Percentiles rank a stretch among this genome's conserved stretches.
Evolutionary conservation across 2,797 vertebrate genomes (phyloP).

Genomic region (Urophycis tenuis): DNA sequence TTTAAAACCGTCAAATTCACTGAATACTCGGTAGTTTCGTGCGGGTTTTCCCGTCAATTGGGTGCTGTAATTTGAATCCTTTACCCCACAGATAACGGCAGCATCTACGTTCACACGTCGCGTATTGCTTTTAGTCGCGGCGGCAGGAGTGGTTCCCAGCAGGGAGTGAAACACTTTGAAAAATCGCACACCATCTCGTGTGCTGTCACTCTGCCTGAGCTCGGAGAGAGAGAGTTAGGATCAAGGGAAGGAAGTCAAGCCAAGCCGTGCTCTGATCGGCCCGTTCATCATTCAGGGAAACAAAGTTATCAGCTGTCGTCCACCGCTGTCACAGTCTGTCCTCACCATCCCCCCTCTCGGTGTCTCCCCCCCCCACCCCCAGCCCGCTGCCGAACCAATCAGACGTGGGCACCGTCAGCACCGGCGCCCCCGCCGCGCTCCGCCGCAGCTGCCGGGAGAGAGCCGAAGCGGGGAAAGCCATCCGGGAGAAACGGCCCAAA

Average conservation of each 20-base stretch:
- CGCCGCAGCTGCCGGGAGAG: slow-evolving; percentile 60
- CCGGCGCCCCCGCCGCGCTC: slow-evolving; percentile 45
- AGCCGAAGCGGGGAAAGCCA: slow-evolving; percentile 34
- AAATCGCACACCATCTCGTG: background rate
- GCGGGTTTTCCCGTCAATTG: background rate
- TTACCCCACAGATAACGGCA: background rate
- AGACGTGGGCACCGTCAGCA: slow-evolving; percentile 40
- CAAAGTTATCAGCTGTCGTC: background rate
- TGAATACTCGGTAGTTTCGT: background rate
- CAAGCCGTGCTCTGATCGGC: background rate
- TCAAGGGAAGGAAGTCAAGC: background rate
- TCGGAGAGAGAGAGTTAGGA: background rate
- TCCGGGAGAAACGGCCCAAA: slow-evolving; percentile 54
- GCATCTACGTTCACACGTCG: background rate
- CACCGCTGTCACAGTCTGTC: background rate
- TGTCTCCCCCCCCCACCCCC: slow-evolving; percentile 42
- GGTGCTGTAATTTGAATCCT: background rate
- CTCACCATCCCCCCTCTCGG: too few relatives aligned
- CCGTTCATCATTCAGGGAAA: background rate
- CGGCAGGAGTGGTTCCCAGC: background rate
- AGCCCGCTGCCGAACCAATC: slow-evolving; percentile 62
- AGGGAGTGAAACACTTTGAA: background rate
- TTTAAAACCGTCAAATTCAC: background rate
- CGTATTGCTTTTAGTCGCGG: background rate
- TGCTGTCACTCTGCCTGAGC: background rate